Evolutionary conservation across 2,797 vertebrate genomes (phyloP), one percentile per base, ranked within the genome.

Genomic region (Phrynocephalus guinanensis): DNA sequence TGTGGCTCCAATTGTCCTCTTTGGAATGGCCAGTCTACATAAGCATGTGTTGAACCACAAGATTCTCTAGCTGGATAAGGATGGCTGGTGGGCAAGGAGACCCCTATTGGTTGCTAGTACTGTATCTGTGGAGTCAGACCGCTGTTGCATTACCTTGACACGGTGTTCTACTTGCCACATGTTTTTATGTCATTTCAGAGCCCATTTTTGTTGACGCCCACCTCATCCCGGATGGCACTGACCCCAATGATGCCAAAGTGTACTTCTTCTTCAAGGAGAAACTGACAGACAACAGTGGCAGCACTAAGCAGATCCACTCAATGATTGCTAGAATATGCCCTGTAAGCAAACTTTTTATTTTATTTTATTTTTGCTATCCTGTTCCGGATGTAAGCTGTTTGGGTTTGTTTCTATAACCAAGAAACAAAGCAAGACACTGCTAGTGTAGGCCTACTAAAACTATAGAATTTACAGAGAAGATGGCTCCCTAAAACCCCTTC

Each of bases 231-330:
- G 99, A 99, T 68, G 99, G 99, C 85, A 98, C 97, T 1, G 98
- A 99, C 92, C 97, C 98, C 50, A 99, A 98, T 0, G 99, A 99
- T 88, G 97, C 98, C 90, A 99, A 99, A 90, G 94, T 99, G 60
- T 99, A 99, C 89, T 99, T 99, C 92, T 99, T 99, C 96, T 98
- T 99, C 95, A 98, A 98, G n/a, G 99, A 99, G 93, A 97, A 98
- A 91, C 94, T 99, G 70, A 98, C 97, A 0, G 99, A 99, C 92
- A 99, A 97, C 95, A 99, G 96, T 1, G 98, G 99, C 70, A 98
- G 98, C 91, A 98, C 98, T 22, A 99, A 98, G 89, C 98, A 98
- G 90, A 99, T 99, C 93, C 98, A 99, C 95, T 98, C 98, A 82
- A 98, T 99, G 99, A 97, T 99, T 92, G 99, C 98, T 89, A 97